Base-by-base conservation (phyloP, 1,140 invertebrate species). In the Ladona fulva region DNA sequence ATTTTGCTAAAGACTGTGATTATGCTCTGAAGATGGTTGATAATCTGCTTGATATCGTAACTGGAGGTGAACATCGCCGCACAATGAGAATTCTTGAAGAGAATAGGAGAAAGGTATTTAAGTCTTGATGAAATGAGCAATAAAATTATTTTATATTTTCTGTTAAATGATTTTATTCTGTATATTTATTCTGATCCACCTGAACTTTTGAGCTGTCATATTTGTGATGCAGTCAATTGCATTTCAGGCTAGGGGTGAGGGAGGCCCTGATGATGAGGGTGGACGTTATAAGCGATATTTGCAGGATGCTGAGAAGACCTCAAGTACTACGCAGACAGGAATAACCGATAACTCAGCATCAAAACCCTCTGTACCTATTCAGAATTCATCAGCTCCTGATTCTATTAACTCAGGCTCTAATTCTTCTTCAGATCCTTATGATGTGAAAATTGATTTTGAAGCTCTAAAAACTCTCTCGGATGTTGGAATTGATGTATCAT, bases 21-120 rank as follows among this genome's bases (percentile, higher is more conserved):
- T 95, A 94, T 85, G 91, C 92, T 0, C 88, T 93, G 11, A 90
- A 89, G 75, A 91, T 95, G 87, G 95, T 96, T 0, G 94, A 96
- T 82, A 92, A 94, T 82, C 82, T 97, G 42, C 83, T 97, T 78
- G 93, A 96, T 83, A 89, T 93, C 0, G 84, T 96, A 6, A 96
- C 95, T 10, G 89, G 91, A 80, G 94, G 94, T 0, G 93, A 96
- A 84, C 95, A 97, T 83, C 88, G 90, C 24, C 93, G 93, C 83
- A 91, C 92, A 0, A 90, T 92, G 78, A 89, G 89, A 78, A 85
- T 89, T 25, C 82, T 93, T 29, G 90, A 92, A 19, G 90, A 92
- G 80, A 87, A 88, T 42, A 86, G 88, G 74, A 86, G 86, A 75
- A 25, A 25, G 24, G 24, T 42, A 75, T 42, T 19, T 75, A 1